phyloP scores from a whole-genome alignment of 2,113 vertebrate species.

The Rhodinocichla rosea region DNA sequence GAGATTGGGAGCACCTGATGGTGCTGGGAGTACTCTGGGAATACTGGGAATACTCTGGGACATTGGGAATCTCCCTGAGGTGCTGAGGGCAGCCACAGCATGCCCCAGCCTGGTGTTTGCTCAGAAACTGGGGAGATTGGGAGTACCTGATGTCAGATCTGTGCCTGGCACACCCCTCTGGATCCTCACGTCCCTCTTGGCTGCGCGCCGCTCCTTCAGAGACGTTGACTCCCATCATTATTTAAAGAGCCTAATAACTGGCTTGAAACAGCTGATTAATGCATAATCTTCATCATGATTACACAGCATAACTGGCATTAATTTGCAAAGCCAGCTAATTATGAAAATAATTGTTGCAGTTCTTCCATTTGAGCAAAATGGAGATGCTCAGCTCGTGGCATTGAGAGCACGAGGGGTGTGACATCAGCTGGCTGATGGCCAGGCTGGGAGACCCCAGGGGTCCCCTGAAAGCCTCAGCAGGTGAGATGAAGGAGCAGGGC shows the following conservation, averaged over 20 bases:
- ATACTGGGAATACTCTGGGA: accelerated
- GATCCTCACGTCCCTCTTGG: neutral
- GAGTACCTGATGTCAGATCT: neutral
- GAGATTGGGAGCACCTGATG: accelerated
- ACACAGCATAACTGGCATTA: constrained; percentile 79
- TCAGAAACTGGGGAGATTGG: accelerated
- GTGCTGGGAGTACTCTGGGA: too few relatives aligned
- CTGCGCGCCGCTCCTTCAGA: constrained; percentile 27
- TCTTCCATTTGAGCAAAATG: constrained; percentile 71
- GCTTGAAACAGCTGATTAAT: constrained; percentile 78
- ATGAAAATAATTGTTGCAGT: constrained; percentile 78
- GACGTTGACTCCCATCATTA: constrained; percentile 60
- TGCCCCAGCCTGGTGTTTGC: neutral
- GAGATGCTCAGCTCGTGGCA: neutral
- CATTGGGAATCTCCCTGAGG: neutral
- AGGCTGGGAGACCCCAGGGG: neutral
- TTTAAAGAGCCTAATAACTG: constrained; percentile 79
- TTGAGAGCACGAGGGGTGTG: neutral
- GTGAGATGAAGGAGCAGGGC: neutral
- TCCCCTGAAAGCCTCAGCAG: neutral
- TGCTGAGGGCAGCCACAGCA: neutral
- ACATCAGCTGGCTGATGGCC: neutral
- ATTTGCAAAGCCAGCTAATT: constrained; percentile 79
- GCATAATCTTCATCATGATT: constrained; percentile 80
- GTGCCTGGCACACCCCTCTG: accelerated